phyloP scores from a whole-genome alignment of 2,113 vertebrate genomes.

The Pelvicachromis taeniatus region DNA sequence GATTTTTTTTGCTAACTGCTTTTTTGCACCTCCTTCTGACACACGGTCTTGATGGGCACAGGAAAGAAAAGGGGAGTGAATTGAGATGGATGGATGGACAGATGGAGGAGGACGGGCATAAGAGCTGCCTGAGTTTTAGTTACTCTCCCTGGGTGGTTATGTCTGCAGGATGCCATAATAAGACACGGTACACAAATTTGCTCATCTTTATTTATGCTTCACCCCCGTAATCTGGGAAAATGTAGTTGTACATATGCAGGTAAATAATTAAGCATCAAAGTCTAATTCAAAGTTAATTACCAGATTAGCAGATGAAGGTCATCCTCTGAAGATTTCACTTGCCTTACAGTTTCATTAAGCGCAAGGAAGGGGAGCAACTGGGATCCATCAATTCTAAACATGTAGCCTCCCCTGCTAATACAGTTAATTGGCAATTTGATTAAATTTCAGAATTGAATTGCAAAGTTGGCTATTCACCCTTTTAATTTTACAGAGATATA shows the following conservation, averaged over 20 bases:
- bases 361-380: conserved; percentile 31
- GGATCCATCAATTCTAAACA: conserved; percentile 61
- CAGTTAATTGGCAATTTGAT: conserved; percentile 71
- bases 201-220: conserved; percentile 22
- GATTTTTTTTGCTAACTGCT: not conserved
- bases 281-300: conserved; percentile 63
- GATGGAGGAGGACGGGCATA: not conserved
- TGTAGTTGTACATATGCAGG: conserved; percentile 10
- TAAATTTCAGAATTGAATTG: conserved; percentile 60
- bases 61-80: not conserved
- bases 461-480: conserved; percentile 60
- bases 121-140: not conserved
- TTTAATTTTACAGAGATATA: conserved; percentile 53
- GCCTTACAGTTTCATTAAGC: conserved; percentile 45
- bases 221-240: not conserved
- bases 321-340: conserved; percentile 30
- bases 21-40: not conserved
- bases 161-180: conserved; percentile 3
- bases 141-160: not conserved
- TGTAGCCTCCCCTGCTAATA: conserved; percentile 56
- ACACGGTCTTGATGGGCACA: not conserved
- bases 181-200: conserved; percentile 14
- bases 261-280: conserved; percentile 54
- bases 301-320: conserved; percentile 59
- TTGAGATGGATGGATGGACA: conserved; percentile 9